Conservation (phyloP, 2,888 invertebrate genomes). For the Mechanitis messenoides region DNA sequence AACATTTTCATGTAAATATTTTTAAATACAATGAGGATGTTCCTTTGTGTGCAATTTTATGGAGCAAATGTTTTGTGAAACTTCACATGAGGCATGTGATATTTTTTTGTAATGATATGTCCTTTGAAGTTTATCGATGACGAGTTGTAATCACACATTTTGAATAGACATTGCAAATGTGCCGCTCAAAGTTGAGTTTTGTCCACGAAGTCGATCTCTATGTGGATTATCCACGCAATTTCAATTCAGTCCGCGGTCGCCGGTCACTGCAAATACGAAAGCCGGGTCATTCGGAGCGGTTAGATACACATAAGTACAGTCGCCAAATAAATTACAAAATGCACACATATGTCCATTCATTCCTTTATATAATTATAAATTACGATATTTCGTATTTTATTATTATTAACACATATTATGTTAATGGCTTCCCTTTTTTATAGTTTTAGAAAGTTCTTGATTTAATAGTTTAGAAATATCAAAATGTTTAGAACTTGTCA, state of each 20-base stretch:
- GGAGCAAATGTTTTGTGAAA: background rate
- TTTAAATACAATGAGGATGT: background rate
- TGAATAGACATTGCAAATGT: conserved; percentile 1
- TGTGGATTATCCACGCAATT: conserved; percentile 37
- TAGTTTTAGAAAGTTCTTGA: no score
- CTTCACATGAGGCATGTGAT: background rate
- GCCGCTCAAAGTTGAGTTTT: conserved; percentile 6
- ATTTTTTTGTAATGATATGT: no score
- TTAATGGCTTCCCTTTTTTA: no score
- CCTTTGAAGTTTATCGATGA: background rate
- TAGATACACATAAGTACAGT: conserved; percentile 25
- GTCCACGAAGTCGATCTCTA: conserved; percentile 9
- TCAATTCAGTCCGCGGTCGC: conserved; percentile 34
- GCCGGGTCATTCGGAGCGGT: conserved; percentile 26
- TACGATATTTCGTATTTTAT: no score
- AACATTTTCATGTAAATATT: conserved; percentile 13
- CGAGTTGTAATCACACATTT: background rate
- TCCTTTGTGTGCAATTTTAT: background rate
- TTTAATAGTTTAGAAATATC: no score
- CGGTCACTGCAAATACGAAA: conserved; percentile 29
- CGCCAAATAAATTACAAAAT: conserved; percentile 14
- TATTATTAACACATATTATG: no score
- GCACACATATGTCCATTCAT: no score
- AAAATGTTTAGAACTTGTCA: no score
- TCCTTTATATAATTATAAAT: no score